phyloP scores from a whole-genome alignment of 2,797 vertebrate species.

The Toxotes lorentzi region DNA sequence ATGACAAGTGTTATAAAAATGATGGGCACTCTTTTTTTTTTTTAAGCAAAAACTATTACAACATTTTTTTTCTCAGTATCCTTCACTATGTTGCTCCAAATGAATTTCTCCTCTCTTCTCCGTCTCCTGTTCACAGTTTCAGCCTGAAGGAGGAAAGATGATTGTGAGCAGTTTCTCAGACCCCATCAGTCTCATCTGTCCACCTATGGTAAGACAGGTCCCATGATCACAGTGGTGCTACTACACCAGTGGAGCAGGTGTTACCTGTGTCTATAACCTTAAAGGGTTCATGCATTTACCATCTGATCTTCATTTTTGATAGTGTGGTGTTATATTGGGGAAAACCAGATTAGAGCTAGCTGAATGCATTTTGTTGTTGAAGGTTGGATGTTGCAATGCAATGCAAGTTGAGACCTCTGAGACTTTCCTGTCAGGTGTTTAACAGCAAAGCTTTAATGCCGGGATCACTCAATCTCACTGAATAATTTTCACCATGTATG shows the following conservation, averaged over 20 bases:
- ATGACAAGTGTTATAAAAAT: not conserved
- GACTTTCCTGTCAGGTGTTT: not conserved
- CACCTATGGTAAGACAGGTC: conserved; percentile 77
- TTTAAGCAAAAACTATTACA: not conserved
- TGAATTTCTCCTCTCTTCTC: not conserved
- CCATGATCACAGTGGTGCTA: not conserved
- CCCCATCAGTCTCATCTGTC: conserved; percentile 85
- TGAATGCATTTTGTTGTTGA: not conserved
- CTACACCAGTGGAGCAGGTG: not conserved
- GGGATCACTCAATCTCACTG: not conserved
- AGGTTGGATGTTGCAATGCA: too few species aligned
- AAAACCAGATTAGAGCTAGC: not conserved
- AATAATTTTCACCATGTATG: not conserved
- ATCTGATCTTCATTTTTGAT: not conserved
- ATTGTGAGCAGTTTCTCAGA: conserved; percentile 84
- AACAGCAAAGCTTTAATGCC: not conserved
- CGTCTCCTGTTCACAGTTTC: conserved; percentile 79
- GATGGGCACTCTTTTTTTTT: not conserved
- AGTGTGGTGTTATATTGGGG: not conserved
- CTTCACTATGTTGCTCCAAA: not conserved
- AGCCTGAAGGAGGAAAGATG: conserved; percentile 83
- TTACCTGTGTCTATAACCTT: not conserved
- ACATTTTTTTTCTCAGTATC: not conserved
- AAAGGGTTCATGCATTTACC: not conserved
- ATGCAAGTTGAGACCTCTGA: not conserved